Evolutionary conservation across 2,797 vertebrate genomes (phyloP).

Genomic region (Botia kubotai): DNA sequence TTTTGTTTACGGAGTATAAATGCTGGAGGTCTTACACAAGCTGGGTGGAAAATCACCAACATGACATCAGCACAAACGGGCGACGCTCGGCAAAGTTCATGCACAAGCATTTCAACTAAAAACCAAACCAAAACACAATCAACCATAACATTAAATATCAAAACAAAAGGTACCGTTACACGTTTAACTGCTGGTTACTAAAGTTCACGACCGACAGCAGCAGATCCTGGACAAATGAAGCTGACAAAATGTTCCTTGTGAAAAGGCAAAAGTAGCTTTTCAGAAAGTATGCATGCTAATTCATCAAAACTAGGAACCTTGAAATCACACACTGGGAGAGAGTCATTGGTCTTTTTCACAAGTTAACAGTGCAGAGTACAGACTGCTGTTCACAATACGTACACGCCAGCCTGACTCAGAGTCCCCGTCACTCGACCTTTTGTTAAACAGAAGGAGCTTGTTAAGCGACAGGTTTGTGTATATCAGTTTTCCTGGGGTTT

Average conservation of each 20-base stretch:
- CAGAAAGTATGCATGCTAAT: background rate
- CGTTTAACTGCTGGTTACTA: background rate
- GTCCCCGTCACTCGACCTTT: constrained; percentile 14
- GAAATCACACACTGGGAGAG: background rate
- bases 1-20: background rate
- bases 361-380: constrained; percentile 23
- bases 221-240: background rate
- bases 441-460: constrained; percentile 39
- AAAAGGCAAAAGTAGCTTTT: background rate
- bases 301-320: constrained; percentile 8
- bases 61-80: background rate
- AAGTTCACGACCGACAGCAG: background rate
- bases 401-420: constrained; percentile 18
- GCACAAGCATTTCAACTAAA: no score
- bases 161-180: background rate
- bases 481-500: constrained; percentile 47
- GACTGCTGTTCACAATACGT: constrained; percentile 41
- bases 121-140: background rate
- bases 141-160: no score
- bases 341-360: background rate
- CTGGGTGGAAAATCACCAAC: background rate
- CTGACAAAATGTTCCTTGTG: constrained; percentile 4
- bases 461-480: constrained; percentile 42
- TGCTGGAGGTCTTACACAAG: background rate
- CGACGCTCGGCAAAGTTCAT: background rate